Evolutionary conservation across 2,888 invertebrate genomes (phyloP), one percentile per base, ranked within the genome.

Genomic region (Lasioglossum villosulum): DNA sequence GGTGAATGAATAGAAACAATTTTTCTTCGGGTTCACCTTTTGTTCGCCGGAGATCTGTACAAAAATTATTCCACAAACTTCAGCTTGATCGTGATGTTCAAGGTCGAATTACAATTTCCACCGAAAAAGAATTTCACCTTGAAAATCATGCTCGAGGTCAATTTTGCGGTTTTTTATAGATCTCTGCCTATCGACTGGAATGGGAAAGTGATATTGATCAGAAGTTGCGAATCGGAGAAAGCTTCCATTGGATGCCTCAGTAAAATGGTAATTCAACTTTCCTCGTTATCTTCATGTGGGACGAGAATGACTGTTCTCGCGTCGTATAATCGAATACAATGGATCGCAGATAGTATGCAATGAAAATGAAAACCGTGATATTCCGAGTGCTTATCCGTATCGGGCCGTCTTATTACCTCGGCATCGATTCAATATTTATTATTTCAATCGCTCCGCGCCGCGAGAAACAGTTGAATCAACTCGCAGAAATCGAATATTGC

Each of bases 1-100:
- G 86, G 63, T 80, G 84, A 83, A 88, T 83, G 90, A 90, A 84
- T 83, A 74, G 88, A 82, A 90, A 89, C 79, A 88, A 87, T 70
- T 48, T 48, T 16, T 45, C 45, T 16, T 45, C 16, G 0, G 16
- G 45, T 45, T 16, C 16, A 45, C 5, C 16, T 1, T 19, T 45
- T 16, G 45, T 1, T 45, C 16, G 45, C 16, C 45, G 16, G 56
- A 12, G 56, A n/a, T 56, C n/a, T 56, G 56, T n/a, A n/a, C 1
- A 12, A n/a, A 12, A n/a, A n/a, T 10, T 1, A n/a, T n/a, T 10
- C 12, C 12, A 12, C n/a, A 4, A n/a, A 56, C 10, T 56, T n/a
- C 12, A n/a, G 1, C 56, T n/a, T 4, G 56, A 56, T 12, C 56
- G 1, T n/a, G n/a, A 56, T 1, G 4, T n/a, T 56, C 12, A n/a